Evolutionary conservation across 2,888 invertebrate genomes (phyloP), one percentile per base, ranked within the genome.

Genomic region (Patella depressa): DNA sequence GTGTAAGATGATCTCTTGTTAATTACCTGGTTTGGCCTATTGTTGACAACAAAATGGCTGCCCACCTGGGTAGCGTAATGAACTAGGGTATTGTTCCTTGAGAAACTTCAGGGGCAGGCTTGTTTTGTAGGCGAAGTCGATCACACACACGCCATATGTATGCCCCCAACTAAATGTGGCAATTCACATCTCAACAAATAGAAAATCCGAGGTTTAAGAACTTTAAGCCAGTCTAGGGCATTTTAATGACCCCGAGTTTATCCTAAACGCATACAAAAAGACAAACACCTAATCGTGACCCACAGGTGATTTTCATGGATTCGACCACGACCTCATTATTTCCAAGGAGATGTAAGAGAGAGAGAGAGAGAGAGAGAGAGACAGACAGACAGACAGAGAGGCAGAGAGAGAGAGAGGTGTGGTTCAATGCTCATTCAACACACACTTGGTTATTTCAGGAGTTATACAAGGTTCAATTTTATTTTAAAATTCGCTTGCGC

Each of bases 11-110:
- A 65, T 65, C 65, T 24, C 24, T 24, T 24, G 24, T 15, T 65
- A 65, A 65, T 19, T 65, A 65, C 65, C 19, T 65, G 19, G 65
- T 65, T 24, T 24, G 14, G 65, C 14, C 19, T 24, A 65, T 65
- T 65, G 65, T 65, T 65, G 65, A 65, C 65, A 19, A 65, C 19
- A 65, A 65, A 65, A 65, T 65, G 65, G 14, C 65, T 24, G 24
- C 19, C 45, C 65, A 65, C 65, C 65, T 65, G 65, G 65, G 24
- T 24, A 65, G 65, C 24, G 24, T 65, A 65, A 65, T 65, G 65
- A 65, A 24, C 24, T 24, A 65, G 24, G 19, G 19, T 65, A 65
- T 65, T 65, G 65, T 65, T 65, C 65, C 19, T 19, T 14, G 65
- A 65, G 19, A 65, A 65, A 65, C 65, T 65, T 65, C 65, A 65